Evolutionary conservation across 2,797 vertebrate genomes (phyloP).

Genomic region (Gadopsis marmoratus): DNA sequence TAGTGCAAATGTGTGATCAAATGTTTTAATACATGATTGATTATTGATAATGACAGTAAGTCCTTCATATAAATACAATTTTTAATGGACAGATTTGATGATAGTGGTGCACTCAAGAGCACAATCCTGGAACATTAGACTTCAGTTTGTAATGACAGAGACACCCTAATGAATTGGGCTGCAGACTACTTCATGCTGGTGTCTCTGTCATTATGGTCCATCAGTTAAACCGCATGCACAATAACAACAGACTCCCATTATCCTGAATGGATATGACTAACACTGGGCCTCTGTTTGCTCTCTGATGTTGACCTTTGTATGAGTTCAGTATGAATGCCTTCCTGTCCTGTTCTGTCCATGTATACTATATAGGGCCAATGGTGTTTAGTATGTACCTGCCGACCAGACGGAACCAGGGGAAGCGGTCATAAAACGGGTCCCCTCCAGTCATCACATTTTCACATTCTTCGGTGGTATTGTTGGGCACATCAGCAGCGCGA

Average conservation of each 20-base stretch:
- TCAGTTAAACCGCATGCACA: constrained; percentile 21
- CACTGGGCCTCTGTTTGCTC: constrained; percentile 29
- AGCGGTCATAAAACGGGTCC: constrained; percentile 98
- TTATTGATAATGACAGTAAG: constrained; percentile 2
- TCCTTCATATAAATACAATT: not conserved
- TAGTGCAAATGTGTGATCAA: not conserved
- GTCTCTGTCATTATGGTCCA: constrained; percentile 25
- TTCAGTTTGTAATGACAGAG: constrained; percentile 2
- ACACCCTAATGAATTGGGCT: constrained; percentile 17
- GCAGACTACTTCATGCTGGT: constrained; percentile 16
- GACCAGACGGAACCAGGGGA: constrained; percentile 98
- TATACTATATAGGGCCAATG: not conserved
- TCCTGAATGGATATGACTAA: constrained; percentile 25
- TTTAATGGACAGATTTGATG: not conserved
- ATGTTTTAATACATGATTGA: not conserved
- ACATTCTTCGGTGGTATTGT: constrained; percentile 89
- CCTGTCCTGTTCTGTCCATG: constrained; percentile 2
- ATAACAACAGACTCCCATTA: constrained; percentile 22
- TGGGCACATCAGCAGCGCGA: constrained; percentile 94
- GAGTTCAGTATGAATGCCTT: constrained; percentile 1
- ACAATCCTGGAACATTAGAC: constrained; percentile 1
- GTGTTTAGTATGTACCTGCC: constrained; percentile 90
- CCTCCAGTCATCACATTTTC: constrained; percentile 94
- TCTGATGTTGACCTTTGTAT: constrained; percentile 7
- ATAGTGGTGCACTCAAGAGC: constrained; percentile 16